Conservation (phyloP, 2,113 vertebrate genomes). For the Monarcha castaneiventris region DNA sequence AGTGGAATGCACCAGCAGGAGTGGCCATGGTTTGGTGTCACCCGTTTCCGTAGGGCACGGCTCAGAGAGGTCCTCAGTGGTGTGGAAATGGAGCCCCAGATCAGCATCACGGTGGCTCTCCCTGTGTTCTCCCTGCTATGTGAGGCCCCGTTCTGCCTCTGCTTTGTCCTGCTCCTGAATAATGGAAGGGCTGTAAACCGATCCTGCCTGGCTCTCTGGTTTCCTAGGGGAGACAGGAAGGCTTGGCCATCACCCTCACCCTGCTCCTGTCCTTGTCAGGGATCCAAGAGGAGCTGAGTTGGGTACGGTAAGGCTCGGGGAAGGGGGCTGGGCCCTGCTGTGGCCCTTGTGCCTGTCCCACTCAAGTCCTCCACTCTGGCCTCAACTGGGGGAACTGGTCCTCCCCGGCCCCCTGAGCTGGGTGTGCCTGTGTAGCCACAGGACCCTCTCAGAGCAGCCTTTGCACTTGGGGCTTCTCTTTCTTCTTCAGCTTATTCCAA, state of each 20-base stretch:
- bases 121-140: too few species aligned
- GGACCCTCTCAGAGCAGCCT: neutral
- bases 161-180: conserved; percentile 17
- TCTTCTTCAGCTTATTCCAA: neutral
- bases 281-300: neutral
- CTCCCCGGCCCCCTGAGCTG: accelerated
- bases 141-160: neutral
- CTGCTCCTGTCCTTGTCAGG: neutral
- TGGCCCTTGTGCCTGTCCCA: neutral
- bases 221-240: neutral
- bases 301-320: neutral
- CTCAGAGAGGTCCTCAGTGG: neutral
- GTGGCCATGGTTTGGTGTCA: neutral
- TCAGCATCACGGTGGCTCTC: accelerated
- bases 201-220: neutral
- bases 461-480: neutral
- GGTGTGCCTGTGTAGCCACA: accelerated
- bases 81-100: neutral
- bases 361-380: accelerated
- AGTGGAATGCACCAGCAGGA: neutral
- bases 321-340: accelerated
- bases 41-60: accelerated
- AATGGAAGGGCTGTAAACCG: conserved; percentile 7
- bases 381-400: neutral
- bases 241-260: neutral